phyloP scores from a whole-genome alignment of 2,797 vertebrate genomes.

The Muscicapa comitata region DNA sequence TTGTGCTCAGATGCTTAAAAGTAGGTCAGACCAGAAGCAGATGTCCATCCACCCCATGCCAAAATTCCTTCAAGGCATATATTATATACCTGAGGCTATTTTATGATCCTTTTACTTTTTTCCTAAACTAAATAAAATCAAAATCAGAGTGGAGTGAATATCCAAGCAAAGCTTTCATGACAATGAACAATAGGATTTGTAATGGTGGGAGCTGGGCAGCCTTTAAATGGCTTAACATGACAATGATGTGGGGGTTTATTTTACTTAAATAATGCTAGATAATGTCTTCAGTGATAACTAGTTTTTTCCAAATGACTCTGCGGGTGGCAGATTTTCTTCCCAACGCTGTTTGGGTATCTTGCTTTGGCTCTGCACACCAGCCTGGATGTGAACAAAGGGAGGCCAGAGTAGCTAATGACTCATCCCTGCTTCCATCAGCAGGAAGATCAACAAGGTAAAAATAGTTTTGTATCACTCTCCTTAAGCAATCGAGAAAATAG shows the following conservation, averaged over 20 bases:
- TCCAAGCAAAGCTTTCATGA: neutral
- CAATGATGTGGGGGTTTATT: neutral
- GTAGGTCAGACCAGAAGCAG: neutral
- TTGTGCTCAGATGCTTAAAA: neutral
- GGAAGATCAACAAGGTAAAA: neutral
- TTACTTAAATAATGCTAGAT: neutral
- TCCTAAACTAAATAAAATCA: neutral
- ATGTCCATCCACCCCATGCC: neutral
- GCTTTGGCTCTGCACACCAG: neutral
- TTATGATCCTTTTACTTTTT: neutral
- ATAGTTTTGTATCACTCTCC: neutral
- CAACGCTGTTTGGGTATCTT: neutral
- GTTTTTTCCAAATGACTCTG: neutral
- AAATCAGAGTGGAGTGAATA: neutral
- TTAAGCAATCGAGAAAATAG: neutral
- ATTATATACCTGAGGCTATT: neutral
- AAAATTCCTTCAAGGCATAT: neutral
- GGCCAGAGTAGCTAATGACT: neutral
- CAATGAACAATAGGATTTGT: neutral
- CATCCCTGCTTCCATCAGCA: neutral
- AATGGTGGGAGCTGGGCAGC: neutral
- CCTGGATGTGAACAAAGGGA: neutral
- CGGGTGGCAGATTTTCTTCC: neutral
- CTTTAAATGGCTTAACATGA: neutral
- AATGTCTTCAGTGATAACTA: neutral